A percentile compares a stretch with the other conserved stretches of the same genome.
These are phyloP conservation scores for Pyrochroa serraticornis DNA, from an alignment of 2,888 invertebrate genomes.

Conservation along the genomic window DNA sequence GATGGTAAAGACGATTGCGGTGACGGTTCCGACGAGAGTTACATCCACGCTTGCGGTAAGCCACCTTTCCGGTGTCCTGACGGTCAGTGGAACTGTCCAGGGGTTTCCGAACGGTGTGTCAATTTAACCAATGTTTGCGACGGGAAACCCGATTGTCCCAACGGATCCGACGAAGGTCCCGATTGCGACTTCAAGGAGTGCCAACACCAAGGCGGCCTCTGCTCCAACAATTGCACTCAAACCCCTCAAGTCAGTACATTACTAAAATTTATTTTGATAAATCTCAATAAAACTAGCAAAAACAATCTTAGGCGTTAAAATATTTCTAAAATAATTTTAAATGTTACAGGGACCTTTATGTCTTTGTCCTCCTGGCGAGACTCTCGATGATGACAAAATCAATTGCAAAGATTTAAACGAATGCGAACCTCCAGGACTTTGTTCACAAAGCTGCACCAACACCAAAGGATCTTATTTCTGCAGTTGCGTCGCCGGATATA, in stretches of 20 bases:
- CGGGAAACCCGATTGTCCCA: conserved; percentile 86
- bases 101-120: conserved; percentile 79
- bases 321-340: conserved; percentile 1
- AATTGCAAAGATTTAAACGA: conserved; percentile 85
- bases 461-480: conserved; percentile 90
- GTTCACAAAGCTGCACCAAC: conserved; percentile 91
- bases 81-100: conserved; percentile 88
- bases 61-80: conserved; percentile 79
- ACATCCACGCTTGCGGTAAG: conserved; percentile 78
- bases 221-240: conserved; percentile 84
- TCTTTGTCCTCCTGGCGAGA: conserved; percentile 87
- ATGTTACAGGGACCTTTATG: conserved; percentile 77
- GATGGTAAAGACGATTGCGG: conserved; percentile 94
- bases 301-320: too few species aligned
- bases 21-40: conserved; percentile 87
- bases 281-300: too few species aligned
- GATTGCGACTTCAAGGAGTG: conserved; percentile 87
- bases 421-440: conserved; percentile 85
- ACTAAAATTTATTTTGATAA: too few species aligned
- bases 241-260: conserved; percentile 71
- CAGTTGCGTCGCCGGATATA: conserved; percentile 84
- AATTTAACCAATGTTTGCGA: conserved; percentile 90
- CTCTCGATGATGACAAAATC: conserved; percentile 70
- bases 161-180: conserved; percentile 91
- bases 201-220: conserved; percentile 73